Evolutionary conservation across 2,113 vertebrate species (phyloP), one percentile per base, ranked within the genome.

Genomic region (Suricata suricatta): DNA sequence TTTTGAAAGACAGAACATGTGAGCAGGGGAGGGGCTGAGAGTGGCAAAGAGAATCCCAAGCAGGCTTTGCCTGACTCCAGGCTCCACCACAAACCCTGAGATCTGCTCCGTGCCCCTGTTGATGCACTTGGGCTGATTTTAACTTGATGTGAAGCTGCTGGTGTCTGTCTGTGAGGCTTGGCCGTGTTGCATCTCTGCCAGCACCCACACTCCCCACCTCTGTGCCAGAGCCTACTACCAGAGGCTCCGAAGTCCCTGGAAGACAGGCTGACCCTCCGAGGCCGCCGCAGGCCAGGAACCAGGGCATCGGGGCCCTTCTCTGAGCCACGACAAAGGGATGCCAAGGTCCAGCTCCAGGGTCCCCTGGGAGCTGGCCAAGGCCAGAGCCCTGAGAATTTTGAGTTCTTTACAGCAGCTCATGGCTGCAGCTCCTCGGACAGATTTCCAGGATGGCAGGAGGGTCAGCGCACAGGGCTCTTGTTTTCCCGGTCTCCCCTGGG

Each of bases 121-220:
- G 4, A 79, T 2, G 76, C 9, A 0, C 76, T n/a, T 10, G 76
- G 76, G 17, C 50, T 19, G 2, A 3, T 16, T n/a, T 31, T 27
- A 23, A 14, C 86, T 14, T 17, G 11, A 3, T 0, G 9, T 0
- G 12, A 64, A 17, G 64, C 29, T 1, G 3, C 33, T 2, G 0
- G 21, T 15, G 2, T 76, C 71, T 33, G 17, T 74, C 71, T 0
- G 5, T 19, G 50, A 35, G 7, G 15, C 72, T 3, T 2, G 7
- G 27, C 14, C 15, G 19, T 9, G 31, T 16, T 47, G 35, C 1
- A 0, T 13, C 69, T 29, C 23, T 3, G 13, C 76, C 15, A 2
- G 33, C 33, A 8, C 15, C 63, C 50, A 4, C 6, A 3, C 25
- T 17, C 17, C 4, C 41, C 27, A 3, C 57, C 57, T 21, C 57